Percentiles rank a stretch among this genome's conserved stretches.
These are phyloP conservation scores for Chroicocephalus ridibundus DNA, from an alignment of 2,113 vertebrate genomes.

Conservation along the genomic window DNA sequence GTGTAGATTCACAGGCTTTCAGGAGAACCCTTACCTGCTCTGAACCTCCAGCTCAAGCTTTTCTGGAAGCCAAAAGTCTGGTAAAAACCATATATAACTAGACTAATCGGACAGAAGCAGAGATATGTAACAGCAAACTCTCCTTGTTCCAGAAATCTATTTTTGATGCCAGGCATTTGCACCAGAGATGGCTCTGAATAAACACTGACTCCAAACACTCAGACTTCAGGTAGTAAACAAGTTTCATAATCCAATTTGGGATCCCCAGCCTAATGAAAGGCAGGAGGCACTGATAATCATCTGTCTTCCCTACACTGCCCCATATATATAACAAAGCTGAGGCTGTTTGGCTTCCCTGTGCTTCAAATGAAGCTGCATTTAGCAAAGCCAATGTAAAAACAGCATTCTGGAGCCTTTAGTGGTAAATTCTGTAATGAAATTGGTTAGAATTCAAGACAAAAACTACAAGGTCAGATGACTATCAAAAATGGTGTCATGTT, in stretches of 20 bases:
- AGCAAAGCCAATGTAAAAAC: constrained; percentile 9
- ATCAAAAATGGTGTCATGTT: neutral
- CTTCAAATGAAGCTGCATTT: neutral
- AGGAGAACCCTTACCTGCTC: neutral
- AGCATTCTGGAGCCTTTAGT: neutral
- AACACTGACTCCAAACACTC: neutral
- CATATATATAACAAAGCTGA: neutral
- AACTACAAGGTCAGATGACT: neutral
- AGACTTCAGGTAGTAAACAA: neutral
- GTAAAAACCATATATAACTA: neutral
- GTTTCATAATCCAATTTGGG: neutral
- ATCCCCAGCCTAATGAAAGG: neutral
- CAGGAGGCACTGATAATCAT: neutral
- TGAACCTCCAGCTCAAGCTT: neutral
- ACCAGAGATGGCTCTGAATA: neutral
- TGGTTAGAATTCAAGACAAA: neutral
- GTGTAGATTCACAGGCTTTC: neutral
- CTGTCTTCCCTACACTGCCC: neutral
- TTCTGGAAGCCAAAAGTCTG: neutral
- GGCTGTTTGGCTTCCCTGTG: neutral
- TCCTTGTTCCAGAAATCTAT: neutral
- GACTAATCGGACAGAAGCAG: neutral
- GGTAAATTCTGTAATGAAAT: neutral
- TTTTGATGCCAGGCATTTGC: neutral
- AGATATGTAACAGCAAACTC: neutral